Evolutionary conservation across 2,113 vertebrate genomes (phyloP).

Genomic region (Muntiacus reevesi): DNA sequence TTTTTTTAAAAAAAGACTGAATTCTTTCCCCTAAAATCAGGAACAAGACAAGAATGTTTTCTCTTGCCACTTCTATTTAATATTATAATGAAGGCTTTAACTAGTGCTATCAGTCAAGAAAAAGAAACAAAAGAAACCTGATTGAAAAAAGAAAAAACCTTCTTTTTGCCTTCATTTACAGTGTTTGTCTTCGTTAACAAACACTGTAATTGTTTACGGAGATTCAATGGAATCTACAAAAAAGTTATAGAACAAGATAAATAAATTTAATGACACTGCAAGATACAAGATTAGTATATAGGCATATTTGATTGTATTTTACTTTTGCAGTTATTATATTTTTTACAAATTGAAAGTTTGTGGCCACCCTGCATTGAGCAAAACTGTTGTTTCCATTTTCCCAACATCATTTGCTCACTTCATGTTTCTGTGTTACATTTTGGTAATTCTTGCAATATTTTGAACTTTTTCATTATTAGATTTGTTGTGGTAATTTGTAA

Average conservation of each 20-base stretch:
- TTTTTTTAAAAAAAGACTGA: not conserved
- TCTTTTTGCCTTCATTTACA: not conserved
- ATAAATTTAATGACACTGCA: not conserved
- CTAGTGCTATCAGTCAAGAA: not conserved
- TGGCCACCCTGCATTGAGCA: not conserved
- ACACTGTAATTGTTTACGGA: not conserved
- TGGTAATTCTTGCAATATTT: not conserved
- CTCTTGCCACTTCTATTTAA: not conserved
- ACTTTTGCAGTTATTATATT: not conserved
- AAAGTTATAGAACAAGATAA: not conserved
- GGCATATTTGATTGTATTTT: not conserved
- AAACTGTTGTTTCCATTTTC: not conserved
- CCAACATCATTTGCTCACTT: not conserved
- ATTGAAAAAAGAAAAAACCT: not conserved
- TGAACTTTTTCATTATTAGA: not conserved
- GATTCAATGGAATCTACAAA: not conserved
- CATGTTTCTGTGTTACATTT: not conserved
- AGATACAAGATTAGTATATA: not conserved
- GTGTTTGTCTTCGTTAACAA: not conserved
- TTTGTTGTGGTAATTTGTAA: not conserved
- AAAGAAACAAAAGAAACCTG: not conserved
- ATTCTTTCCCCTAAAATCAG: not conserved
- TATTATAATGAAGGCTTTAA: not conserved
- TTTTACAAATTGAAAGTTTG: not conserved
- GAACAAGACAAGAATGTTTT: not conserved